Percentiles rank a stretch among this genome's conserved stretches.
Conservation (phyloP, 1,140 invertebrate genomes). For the Cyphomyrmex costatus region DNA sequence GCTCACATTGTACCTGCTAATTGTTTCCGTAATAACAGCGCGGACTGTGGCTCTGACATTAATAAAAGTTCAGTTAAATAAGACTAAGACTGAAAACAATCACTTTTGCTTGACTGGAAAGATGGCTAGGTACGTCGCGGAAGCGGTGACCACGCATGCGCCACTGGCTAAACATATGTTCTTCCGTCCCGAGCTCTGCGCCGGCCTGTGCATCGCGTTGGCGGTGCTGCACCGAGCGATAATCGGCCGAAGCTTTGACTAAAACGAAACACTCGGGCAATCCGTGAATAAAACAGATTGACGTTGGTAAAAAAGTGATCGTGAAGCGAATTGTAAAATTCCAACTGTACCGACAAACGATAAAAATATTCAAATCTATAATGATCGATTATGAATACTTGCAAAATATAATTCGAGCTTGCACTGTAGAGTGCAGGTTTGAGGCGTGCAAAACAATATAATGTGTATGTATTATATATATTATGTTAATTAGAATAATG, state of each 20-base stretch:
- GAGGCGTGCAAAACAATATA: background rate
- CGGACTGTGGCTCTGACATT: constrained; percentile 98
- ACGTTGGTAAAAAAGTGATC: background rate
- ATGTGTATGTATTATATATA: background rate
- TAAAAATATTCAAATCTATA: background rate
- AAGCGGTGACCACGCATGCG: constrained; percentile 84
- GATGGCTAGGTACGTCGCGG: constrained; percentile 85
- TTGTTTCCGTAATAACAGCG: constrained; percentile 97
- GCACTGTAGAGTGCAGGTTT: too few relatives aligned
- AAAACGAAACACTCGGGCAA: background rate
- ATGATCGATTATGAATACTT: background rate
- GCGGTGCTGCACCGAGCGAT: background rate
- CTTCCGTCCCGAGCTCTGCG: constrained; percentile 82
- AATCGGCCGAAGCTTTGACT: background rate
- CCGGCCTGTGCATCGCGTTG: constrained; percentile 61
- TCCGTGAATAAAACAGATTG: background rate
- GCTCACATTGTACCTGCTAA: constrained; percentile 92
- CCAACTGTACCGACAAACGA: background rate
- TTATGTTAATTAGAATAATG: background rate
- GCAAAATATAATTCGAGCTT: background rate
- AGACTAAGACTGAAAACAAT: constrained; percentile 86
- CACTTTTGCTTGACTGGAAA: constrained; percentile 86
- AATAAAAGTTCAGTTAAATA: constrained; percentile 88
- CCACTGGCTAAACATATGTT: constrained; percentile 85
- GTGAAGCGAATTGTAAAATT: background rate